Evolutionary conservation across 2,113 vertebrate species (phyloP).

Genomic region (Chionodraco myersi): DNA sequence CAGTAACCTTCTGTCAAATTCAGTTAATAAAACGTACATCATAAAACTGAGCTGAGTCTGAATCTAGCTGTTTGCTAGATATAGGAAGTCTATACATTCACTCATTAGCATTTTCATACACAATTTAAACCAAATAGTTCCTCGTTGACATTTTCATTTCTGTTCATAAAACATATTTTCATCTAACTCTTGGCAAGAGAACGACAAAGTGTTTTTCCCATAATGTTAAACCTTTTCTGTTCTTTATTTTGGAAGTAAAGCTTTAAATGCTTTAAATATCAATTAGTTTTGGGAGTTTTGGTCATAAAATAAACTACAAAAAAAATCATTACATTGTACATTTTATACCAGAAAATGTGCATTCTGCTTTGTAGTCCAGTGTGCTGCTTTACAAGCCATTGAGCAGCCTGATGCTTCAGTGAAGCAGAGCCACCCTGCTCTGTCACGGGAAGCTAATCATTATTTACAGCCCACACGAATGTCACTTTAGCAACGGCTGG

Average conservation of each 20-base stretch:
- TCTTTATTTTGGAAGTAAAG: background rate
- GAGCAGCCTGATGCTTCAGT: slow-evolving; percentile 15
- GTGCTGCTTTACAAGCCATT: background rate
- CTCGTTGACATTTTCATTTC: background rate
- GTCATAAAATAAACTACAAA: background rate
- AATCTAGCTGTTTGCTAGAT: background rate
- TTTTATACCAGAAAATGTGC: background rate
- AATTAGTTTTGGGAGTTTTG: background rate
- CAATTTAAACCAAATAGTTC: background rate
- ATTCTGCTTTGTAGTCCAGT: background rate
- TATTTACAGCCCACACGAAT: slow-evolving; percentile 57
- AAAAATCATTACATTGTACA: background rate
- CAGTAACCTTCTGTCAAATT: background rate
- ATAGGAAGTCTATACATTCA: background rate
- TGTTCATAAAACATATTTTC: background rate
- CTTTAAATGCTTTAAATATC: background rate
- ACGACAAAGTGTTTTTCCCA: too few species aligned
- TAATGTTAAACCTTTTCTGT: background rate
- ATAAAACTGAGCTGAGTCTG: background rate
- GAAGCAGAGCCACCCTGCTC: slow-evolving; percentile 37
- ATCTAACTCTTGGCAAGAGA: too few species aligned
- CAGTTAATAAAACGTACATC: background rate
- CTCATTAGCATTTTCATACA: background rate
- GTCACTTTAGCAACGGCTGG: slow-evolving; percentile 28
- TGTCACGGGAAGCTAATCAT: slow-evolving; percentile 67